Evolutionary conservation across 2,797 vertebrate species (phyloP).

Genomic region (Carcharodon carcharias): DNA sequence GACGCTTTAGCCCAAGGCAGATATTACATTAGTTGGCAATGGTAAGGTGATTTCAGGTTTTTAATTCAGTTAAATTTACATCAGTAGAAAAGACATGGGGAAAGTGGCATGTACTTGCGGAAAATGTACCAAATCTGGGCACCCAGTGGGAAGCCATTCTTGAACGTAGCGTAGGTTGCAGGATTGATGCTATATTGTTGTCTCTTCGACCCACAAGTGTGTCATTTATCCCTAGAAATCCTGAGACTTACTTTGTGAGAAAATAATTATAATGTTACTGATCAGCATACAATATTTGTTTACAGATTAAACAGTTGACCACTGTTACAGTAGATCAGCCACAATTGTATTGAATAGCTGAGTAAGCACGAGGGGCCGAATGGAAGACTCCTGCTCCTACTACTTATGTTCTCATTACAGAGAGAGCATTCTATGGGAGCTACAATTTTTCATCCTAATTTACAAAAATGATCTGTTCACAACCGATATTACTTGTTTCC

Average conservation of each 20-base stretch:
- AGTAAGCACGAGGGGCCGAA: neutral
- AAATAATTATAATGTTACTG: neutral
- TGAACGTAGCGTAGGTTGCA: neutral
- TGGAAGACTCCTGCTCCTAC: neutral
- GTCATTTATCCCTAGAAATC: neutral
- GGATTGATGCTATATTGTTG: neutral
- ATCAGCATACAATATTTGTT: neutral
- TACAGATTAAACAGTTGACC: neutral
- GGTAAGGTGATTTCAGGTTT: neutral
- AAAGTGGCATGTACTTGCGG: neutral
- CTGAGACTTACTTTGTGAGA: neutral
- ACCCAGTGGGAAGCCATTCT: neutral
- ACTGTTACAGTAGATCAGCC: too few relatives aligned
- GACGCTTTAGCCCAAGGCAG: neutral
- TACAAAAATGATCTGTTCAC: neutral
- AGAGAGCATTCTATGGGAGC: neutral
- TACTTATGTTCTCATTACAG: neutral
- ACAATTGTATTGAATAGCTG: too few relatives aligned
- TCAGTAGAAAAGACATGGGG: neutral
- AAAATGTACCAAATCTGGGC: neutral
- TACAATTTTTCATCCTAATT: neutral
- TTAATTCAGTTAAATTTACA: neutral
- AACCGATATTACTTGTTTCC: neutral
- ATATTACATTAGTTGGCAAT: neutral
- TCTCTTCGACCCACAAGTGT: neutral